phyloP scores from a whole-genome alignment of 2,888 invertebrate genomes.

The Chloroclystis v-ata region DNA sequence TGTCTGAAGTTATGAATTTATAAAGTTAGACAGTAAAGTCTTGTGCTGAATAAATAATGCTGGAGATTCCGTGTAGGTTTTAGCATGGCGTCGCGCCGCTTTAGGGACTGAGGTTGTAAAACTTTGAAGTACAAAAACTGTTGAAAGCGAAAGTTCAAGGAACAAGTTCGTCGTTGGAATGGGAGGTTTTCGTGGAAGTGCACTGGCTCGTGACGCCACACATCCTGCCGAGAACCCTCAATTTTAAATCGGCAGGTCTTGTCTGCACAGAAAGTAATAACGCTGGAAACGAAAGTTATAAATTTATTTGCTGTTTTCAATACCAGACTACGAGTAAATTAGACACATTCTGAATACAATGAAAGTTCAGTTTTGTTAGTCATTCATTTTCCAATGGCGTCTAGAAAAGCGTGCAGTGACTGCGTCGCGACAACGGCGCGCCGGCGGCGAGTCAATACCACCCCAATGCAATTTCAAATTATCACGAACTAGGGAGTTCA shows the following conservation, averaged over 20 bases:
- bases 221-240: constrained; percentile 36
- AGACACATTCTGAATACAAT: neutral
- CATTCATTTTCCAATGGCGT: constrained; percentile 17
- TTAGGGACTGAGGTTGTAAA: constrained; percentile 18
- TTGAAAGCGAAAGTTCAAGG: constrained; percentile 50
- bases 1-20: neutral
- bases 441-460: constrained; percentile 41
- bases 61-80: constrained; percentile 18
- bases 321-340: neutral
- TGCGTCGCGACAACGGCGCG: constrained; percentile 35
- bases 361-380: constrained; percentile 5
- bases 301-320: neutral
- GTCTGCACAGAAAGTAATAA: neutral
- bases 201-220: constrained; percentile 56
- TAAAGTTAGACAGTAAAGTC: neutral
- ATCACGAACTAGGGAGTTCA: constrained; percentile 50
- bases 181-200: constrained; percentile 54
- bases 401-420: constrained; percentile 9
- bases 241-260: too few species aligned
- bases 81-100: constrained; percentile 16
- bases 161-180: constrained; percentile 34
- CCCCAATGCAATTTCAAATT: constrained; percentile 66
- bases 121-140: constrained; percentile 24
- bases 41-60: constrained; percentile 14
- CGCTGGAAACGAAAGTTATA: too few species aligned